Percentiles rank a stretch among this genome's conserved stretches.
Conservation (phyloP, 2,797 vertebrate species). For the Chlorospingus flavigularis region DNA sequence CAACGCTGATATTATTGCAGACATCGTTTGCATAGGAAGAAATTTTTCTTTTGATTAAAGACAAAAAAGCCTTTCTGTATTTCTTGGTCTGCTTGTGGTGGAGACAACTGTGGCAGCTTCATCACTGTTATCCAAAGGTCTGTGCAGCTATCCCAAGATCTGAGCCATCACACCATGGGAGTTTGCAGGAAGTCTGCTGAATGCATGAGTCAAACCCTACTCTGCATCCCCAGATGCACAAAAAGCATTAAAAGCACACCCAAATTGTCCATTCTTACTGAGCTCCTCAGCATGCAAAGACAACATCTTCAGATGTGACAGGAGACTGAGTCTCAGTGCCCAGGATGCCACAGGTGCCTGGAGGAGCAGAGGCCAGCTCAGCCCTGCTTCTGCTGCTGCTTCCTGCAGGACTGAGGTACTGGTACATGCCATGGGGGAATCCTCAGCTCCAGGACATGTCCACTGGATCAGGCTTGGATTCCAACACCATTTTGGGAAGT, state of each 20-base stretch:
- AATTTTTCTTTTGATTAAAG: constrained; percentile 36
- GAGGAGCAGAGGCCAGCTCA: background rate
- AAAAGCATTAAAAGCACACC: background rate
- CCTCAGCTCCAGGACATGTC: background rate
- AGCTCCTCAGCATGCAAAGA: background rate
- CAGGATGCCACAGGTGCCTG: fast-evolving
- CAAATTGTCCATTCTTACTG: background rate
- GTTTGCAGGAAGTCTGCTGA: background rate
- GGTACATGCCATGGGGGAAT: background rate
- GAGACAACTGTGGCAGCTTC: background rate
- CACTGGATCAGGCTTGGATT: background rate
- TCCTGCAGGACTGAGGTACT: background rate
- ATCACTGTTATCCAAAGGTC: background rate
- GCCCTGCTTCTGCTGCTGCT: background rate
- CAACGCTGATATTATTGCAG: constrained; percentile 25
- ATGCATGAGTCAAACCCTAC: background rate
- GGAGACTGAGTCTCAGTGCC: background rate
- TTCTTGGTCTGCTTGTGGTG: background rate
- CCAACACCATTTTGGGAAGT: background rate
- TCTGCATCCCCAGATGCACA: background rate
- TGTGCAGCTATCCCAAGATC: background rate
- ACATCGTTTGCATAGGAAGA: constrained; percentile 53
- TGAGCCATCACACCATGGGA: background rate
- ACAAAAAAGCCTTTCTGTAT: background rate
- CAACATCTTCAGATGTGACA: background rate